These are phyloP conservation scores for Sarcophaga caerulescens DNA, from an alignment of 2,888 invertebrate genomes.

Conservation along the genomic window DNA sequence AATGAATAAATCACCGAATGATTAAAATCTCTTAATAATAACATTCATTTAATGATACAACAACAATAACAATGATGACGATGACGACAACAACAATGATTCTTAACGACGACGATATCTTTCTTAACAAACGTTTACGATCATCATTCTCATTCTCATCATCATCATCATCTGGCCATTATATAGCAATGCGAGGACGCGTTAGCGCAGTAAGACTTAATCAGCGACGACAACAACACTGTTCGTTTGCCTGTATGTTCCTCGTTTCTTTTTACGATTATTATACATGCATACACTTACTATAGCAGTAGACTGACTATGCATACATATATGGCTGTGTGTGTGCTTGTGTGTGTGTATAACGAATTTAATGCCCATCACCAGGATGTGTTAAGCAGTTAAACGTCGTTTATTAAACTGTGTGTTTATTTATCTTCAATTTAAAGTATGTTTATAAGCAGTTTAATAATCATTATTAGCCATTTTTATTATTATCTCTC, in stretches of 20 bases:
- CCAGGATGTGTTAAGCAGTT: conserved; percentile 62
- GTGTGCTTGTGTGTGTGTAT: not conserved
- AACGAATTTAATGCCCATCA: conserved; percentile 52
- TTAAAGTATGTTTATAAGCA: conserved; percentile 59
- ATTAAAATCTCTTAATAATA: conserved; percentile 81
- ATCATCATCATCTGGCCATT: no score
- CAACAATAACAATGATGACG: conserved; percentile 29
- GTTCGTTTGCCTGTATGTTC: not conserved
- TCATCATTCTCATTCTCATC: not conserved
- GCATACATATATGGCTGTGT: not conserved
- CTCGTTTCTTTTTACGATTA: not conserved
- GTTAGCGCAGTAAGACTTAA: not conserved
- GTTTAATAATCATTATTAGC: conserved; percentile 55
- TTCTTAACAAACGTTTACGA: not conserved
- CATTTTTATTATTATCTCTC: not conserved
- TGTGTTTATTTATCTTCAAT: conserved; percentile 54
- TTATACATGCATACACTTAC: not conserved
- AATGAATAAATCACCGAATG: conserved; percentile 81
- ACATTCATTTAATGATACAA: conserved; percentile 72
- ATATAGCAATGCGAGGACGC: not conserved
- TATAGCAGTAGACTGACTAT: no score
- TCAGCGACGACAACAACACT: not conserved
- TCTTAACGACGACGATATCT: conserved; percentile 19
- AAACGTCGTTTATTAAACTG: conserved; percentile 56
- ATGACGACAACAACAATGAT: conserved; percentile 44